These are phyloP conservation scores for Drosophila novamexicana DNA, from an alignment of 1,140 invertebrate species.

Conservation along the genomic window DNA sequence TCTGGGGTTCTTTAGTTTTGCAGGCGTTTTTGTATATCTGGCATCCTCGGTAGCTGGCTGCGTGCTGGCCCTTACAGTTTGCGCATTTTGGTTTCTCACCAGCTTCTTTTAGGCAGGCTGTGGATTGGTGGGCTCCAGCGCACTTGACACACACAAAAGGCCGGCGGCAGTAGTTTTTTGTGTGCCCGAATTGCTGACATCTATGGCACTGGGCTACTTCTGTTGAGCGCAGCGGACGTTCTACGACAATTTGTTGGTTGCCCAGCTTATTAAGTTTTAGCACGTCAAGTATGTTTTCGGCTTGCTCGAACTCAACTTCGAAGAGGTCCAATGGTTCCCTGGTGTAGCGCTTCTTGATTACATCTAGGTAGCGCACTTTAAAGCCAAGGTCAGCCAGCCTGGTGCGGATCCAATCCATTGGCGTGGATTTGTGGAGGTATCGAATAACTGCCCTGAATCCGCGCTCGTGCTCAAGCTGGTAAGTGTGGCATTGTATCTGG, in stretches of 20 bases:
- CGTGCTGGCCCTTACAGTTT: neutral
- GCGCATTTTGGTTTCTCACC: neutral
- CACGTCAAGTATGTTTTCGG: neutral
- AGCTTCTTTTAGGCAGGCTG: neutral
- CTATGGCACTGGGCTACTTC: neutral
- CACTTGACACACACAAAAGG: neutral
- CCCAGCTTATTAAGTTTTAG: no score
- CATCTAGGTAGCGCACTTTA: neutral
- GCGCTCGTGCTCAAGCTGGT: neutral
- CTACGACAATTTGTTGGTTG: no score
- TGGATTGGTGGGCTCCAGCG: neutral
- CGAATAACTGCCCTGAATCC: neutral
- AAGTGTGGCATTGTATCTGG: neutral
- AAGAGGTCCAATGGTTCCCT: neutral
- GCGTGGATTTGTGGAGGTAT: neutral
- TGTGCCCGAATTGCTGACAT: slow-evolving; percentile 1
- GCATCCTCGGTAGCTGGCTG: neutral
- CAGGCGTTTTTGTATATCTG: neutral
- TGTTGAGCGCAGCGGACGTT: no score
- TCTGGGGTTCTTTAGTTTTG: neutral
- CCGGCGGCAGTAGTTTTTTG: slow-evolving; percentile 1
- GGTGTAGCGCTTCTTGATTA: neutral
- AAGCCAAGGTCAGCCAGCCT: neutral
- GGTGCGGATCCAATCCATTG: neutral
- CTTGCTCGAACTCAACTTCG: no score